Evolutionary conservation across 2,888 invertebrate genomes (phyloP), one percentile per base, ranked within the genome.

Genomic region (Sepioteuthis lessoniana): DNA sequence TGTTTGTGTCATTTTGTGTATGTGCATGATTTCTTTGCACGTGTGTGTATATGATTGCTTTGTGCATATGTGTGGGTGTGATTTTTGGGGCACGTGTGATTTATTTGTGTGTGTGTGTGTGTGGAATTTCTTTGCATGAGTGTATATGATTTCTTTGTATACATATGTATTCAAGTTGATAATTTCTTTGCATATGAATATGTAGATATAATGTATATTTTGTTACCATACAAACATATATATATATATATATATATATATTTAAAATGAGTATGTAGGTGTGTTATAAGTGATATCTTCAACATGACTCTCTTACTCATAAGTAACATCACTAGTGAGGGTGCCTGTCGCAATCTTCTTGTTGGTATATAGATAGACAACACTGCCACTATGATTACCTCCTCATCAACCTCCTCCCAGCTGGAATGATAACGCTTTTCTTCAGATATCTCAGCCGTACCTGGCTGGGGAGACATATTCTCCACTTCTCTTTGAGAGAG

Each of bases 391-490:
- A n/a, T n/a, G n/a, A 4, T 16, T n/a, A 16, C 76, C 76, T 76
- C 76, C 76, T 35, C 76, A n/a, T n/a, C 76, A n/a, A n/a, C 76
- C 76, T 76, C 76, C 76, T 76, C 76, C n/a, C 76, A 76, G 76
- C 76, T 76, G 76, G 76, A 76, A 76, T 76, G 76, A 76, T n/a
- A 76, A 76, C n/a, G n/a, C 76, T 76, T 76, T n/a, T 76, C 76
- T 76, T 76, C 76, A n/a, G 76, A n/a, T n/a, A 76, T 76, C 76
- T 76, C 76, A n/a, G 76, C 76, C 76, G 19, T 76, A 76, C 76
- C 76, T 76, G 76, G 76, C 76, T 76, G 76, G n/a, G 76, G 76
- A 76, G 76, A 76, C 76, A 76, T 16, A 76, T 76, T n/a, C n/a
- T 76, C 76, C 16, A 76, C n/a, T 76, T 76, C n/a, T 76, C 76